These are phyloP conservation scores for Isoperla grammatica DNA, from an alignment of 2,888 invertebrate genomes.

Conservation along the genomic window DNA sequence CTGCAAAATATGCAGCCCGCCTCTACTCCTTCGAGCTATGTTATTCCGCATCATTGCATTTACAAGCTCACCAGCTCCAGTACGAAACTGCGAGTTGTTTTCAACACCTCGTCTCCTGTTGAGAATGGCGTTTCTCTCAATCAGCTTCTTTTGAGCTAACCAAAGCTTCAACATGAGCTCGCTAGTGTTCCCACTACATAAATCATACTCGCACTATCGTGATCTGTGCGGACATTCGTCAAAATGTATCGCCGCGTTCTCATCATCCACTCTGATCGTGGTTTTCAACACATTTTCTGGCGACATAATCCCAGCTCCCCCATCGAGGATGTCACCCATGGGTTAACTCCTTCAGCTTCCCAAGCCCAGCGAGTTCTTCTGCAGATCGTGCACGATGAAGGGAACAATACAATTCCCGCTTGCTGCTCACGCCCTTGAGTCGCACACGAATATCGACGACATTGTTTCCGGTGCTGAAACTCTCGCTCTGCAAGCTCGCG, in stretches of 20 bases:
- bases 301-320: conserved; percentile 23
- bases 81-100: background rate
- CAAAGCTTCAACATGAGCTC: conserved; percentile 8
- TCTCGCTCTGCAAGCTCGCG: conserved; percentile 26
- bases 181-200: background rate
- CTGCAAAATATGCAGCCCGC: background rate
- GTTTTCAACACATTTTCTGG: conserved; percentile 35
- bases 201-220: conserved; percentile 1
- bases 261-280: conserved; percentile 23
- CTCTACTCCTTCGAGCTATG: background rate
- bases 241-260: conserved; percentile 27
- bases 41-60: conserved; percentile 8
- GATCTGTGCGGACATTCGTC: conserved; percentile 19
- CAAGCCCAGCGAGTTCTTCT: conserved; percentile 30
- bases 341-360: conserved; percentile 32
- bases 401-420: conserved; percentile 27
- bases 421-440: conserved; percentile 23
- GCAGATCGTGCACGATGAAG: conserved; percentile 30
- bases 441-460: conserved; percentile 35
- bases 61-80: background rate
- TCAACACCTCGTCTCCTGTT: background rate
- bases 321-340: conserved; percentile 32
- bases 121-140: background rate
- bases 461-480: conserved; percentile 28
- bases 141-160: background rate